Evolutionary conservation across 1,140 invertebrate genomes (phyloP).

Genomic region (Campoletis sonorensis): DNA sequence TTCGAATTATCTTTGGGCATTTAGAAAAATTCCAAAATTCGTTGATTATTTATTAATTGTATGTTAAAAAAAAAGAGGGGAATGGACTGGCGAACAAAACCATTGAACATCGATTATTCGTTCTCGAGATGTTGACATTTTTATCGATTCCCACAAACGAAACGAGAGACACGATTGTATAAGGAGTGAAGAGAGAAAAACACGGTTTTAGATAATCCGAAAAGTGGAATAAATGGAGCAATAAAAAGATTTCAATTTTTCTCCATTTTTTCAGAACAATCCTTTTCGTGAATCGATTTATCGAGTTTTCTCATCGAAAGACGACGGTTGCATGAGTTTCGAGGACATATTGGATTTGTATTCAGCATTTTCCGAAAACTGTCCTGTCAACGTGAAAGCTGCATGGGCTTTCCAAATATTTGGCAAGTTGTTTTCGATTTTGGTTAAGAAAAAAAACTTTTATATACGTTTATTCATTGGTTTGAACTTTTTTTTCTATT

Average conservation of each 20-base stretch:
- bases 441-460: constrained; percentile 6
- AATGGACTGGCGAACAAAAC: too few relatives aligned
- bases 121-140: too few relatives aligned
- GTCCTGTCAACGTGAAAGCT: constrained; percentile 83
- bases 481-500: constrained; percentile 65
- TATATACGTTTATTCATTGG: constrained; percentile 10
- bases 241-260: neutral
- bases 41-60: too few relatives aligned
- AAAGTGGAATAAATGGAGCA: neutral
- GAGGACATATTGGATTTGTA: constrained; percentile 87
- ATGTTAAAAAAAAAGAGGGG: too few relatives aligned
- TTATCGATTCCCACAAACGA: too few relatives aligned
- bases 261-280: constrained; percentile 80
- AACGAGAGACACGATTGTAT: too few relatives aligned
- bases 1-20: too few relatives aligned
- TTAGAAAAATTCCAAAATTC: too few relatives aligned
- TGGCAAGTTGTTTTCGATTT: constrained; percentile 74
- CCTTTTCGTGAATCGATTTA: constrained; percentile 84
- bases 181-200: too few relatives aligned
- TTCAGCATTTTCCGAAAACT: constrained; percentile 84
- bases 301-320: constrained; percentile 84
- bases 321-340: constrained; percentile 82
- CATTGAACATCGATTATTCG: too few relatives aligned
- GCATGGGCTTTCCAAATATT: constrained; percentile 87
- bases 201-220: too few relatives aligned